phyloP scores from a whole-genome alignment of 2,888 invertebrate genomes.

The Eretmocerus hayati region DNA sequence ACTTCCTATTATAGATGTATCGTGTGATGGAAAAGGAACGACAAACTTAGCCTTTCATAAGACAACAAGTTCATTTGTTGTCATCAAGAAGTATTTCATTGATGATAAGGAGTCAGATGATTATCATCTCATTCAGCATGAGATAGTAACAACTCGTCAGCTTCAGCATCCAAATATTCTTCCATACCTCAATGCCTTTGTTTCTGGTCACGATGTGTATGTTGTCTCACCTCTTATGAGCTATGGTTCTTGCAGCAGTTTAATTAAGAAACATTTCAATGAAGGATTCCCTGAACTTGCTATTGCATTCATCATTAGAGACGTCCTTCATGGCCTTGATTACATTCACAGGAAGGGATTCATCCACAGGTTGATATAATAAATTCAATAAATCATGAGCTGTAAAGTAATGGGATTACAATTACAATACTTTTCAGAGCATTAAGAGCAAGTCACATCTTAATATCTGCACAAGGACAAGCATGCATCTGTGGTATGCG shows the following conservation, averaged over 20 bases:
- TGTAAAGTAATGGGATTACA: background rate
- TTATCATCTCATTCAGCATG: conserved; percentile 62
- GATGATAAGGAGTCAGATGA: conserved; percentile 60
- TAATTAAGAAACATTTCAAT: conserved; percentile 68
- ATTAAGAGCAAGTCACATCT: conserved; percentile 75
- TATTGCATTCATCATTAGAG: conserved; percentile 70
- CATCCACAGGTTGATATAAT: conserved; percentile 65
- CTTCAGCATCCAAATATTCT: conserved; percentile 74
- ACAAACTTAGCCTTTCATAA: conserved; percentile 66
- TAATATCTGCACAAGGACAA: conserved; percentile 65
- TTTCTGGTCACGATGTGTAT: conserved; percentile 69
- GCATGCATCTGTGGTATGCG: conserved; percentile 73
- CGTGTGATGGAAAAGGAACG: conserved; percentile 63
- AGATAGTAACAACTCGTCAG: conserved; percentile 70
- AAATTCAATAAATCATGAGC: background rate
- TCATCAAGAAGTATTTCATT: conserved; percentile 69
- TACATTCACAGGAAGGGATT: conserved; percentile 80
- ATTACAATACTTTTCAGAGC: conserved; percentile 52
- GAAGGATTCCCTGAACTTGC: conserved; percentile 76
- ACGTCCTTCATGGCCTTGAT: conserved; percentile 70
- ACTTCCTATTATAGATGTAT: conserved; percentile 53
- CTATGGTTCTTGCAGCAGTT: conserved; percentile 75
- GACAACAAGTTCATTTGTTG: conserved; percentile 60
- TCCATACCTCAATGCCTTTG: conserved; percentile 69
- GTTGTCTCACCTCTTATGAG: conserved; percentile 77